Evolutionary conservation across 2,888 invertebrate species (phyloP).

Genomic region (Rhagium mordax): DNA sequence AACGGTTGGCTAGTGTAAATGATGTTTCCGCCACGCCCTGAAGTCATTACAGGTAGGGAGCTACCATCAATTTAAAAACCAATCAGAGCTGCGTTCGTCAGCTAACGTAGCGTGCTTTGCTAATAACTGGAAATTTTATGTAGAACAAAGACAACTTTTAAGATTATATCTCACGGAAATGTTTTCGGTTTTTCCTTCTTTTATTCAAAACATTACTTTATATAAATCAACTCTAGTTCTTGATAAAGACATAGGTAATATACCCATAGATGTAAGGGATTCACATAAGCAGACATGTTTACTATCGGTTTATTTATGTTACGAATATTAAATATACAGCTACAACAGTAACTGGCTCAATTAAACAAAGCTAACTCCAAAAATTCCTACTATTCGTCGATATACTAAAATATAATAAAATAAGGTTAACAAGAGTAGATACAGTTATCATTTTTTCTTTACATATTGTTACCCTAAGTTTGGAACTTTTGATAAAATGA

Average conservation of each 20-base stretch:
- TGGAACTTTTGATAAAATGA: too few species aligned
- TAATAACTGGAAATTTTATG: conserved; percentile 66
- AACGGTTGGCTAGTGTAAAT: conserved; percentile 70
- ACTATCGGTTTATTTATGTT: too few species aligned
- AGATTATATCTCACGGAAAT: conserved; percentile 60
- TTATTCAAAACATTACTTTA: not conserved
- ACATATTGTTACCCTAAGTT: too few species aligned
- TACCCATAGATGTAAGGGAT: too few species aligned
- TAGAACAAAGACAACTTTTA: conserved; percentile 63
- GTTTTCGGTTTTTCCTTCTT: conserved; percentile 40
- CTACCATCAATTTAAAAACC: conserved; percentile 70
- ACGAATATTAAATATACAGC: too few species aligned
- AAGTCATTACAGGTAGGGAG: conserved; percentile 69
- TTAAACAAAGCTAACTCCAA: too few species aligned
- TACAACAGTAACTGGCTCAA: too few species aligned
- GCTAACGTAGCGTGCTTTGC: conserved; percentile 64
- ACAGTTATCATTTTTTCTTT: too few species aligned
- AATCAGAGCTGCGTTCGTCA: conserved; percentile 68
- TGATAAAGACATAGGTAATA: not conserved
- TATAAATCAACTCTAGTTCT: not conserved
- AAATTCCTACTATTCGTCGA: too few species aligned
- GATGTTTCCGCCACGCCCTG: conserved; percentile 69
- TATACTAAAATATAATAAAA: too few species aligned
- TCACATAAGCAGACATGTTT: too few species aligned
- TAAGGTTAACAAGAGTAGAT: too few species aligned